Conservation (phyloP, 1,140 invertebrate genomes). For the Pogonognathellus flavescens region DNA sequence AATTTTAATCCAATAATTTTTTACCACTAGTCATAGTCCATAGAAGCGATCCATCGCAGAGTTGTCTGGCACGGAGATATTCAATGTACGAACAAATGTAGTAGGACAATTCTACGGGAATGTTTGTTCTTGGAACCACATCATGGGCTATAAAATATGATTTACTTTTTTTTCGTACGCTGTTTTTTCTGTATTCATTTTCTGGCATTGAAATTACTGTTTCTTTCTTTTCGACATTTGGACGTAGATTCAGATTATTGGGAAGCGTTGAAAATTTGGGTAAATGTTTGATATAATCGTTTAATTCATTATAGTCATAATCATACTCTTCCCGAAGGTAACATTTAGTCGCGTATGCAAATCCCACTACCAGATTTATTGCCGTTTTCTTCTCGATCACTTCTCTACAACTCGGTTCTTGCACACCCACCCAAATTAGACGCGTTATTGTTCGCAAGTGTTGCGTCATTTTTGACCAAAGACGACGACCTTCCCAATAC, state of each 20-base stretch:
- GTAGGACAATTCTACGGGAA: slow-evolving; percentile 57
- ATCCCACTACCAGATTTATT: background rate
- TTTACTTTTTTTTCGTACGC: no score
- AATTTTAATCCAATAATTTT: slow-evolving; percentile 1
- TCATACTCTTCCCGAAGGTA: slow-evolving; percentile 37
- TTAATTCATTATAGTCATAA: background rate
- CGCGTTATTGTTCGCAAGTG: slow-evolving; percentile 53
- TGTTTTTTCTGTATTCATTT: no score
- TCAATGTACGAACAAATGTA: slow-evolving; percentile 42
- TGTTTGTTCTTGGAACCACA: slow-evolving; percentile 49
- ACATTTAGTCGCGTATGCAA: slow-evolving; percentile 14
- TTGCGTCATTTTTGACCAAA: slow-evolving; percentile 59
- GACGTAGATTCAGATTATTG: no score
- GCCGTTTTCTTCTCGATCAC: slow-evolving; percentile 10
- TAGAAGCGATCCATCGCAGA: background rate
- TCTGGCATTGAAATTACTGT: no score
- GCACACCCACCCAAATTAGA: slow-evolving; percentile 55
- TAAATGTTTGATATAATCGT: background rate
- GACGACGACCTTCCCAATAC: slow-evolving; percentile 61
- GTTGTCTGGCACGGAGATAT: background rate
- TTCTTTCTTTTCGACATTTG: no score
- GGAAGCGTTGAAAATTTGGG: background rate
- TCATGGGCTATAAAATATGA: slow-evolving; percentile 52
- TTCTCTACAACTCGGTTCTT: background rate
- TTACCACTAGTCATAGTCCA: slow-evolving; percentile 20